These are phyloP conservation scores for Syngnathus rostellatus DNA, from an alignment of 2,797 vertebrate species.

Conservation along the genomic window DNA sequence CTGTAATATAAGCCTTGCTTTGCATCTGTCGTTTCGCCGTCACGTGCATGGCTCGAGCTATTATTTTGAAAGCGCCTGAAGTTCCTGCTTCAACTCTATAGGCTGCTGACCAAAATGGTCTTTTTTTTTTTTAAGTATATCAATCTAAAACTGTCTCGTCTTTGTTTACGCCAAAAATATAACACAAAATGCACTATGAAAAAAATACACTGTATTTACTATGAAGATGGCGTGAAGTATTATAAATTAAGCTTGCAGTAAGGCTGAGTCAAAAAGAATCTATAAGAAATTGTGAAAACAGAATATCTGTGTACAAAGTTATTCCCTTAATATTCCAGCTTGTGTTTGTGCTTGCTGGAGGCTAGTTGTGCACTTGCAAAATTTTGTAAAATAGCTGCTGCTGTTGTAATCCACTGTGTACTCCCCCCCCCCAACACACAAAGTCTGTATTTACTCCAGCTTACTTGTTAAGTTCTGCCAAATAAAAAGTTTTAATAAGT, in stretches of 20 bases:
- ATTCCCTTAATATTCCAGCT: slow-evolving; percentile 73
- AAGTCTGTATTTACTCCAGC: slow-evolving; percentile 48
- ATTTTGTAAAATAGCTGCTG: slow-evolving; percentile 28
- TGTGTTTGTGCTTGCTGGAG: slow-evolving; percentile 48
- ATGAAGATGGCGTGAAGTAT: slow-evolving; percentile 7
- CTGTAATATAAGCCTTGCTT: slow-evolving; percentile 21
- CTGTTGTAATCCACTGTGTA: slow-evolving; percentile 63
- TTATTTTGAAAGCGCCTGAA: background rate
- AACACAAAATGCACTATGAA: slow-evolving; percentile 24
- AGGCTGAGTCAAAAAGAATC: slow-evolving; percentile 45
- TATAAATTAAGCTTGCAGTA: background rate
- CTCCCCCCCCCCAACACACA: slow-evolving; percentile 14
- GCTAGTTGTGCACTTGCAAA: slow-evolving; percentile 71
- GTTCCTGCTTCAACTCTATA: slow-evolving; percentile 12
- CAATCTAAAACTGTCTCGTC: slow-evolving; percentile 19
- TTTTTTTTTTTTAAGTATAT: background rate
- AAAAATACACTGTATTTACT: background rate
- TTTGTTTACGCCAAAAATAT: slow-evolving; percentile 41
- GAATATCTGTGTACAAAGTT: slow-evolving; percentile 28
- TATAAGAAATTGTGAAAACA: slow-evolving; percentile 18
- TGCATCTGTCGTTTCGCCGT: slow-evolving; percentile 17
- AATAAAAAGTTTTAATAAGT: slow-evolving; percentile 68
- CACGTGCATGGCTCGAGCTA: slow-evolving; percentile 42
- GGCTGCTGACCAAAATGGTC: background rate
- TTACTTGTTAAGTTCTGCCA: slow-evolving; percentile 78